Evolutionary conservation across 1,140 invertebrate species (phyloP), one percentile per base, ranked within the genome.

Genomic region (Drosophila obscura): DNA sequence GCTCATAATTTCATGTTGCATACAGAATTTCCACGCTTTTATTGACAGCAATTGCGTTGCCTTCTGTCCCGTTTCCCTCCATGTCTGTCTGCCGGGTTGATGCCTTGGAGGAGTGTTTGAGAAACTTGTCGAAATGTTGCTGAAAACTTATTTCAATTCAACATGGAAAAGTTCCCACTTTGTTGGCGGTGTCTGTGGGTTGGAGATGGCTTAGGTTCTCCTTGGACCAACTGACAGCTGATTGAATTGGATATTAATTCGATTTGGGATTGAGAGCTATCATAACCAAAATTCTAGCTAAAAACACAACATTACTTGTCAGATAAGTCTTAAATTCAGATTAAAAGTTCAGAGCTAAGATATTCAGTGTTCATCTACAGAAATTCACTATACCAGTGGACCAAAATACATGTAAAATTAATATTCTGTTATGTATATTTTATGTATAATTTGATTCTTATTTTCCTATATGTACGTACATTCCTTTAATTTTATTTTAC

Each of bases 21-120:
- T 79, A 72, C 66, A 15, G 31, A 46, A 61, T 66, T 65, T 76
- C 65, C 60, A 57, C 57, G 75, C 82, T 69, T 79, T 76, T 88
- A 88, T 87, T 88, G 78, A 76, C 78, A 87, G 78, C 77, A 75
- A 81, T 78, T 85, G 77, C 81, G 64, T 68, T 76, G 49, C 51
- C 41, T 51, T 41, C 35, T 1, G 31, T 9, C 22, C 16, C 48
- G 26, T 24, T 11, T 41, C 8, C 11, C 11, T 41, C 24, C 45
- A n/a, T 16, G 31, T 24, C 66, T 46, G 16, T 55, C 35, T 73
- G 31, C 52, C 22, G 50, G 39, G 50, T 16, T 62, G 57, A 45
- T 69, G 59, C 68, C 39, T 68, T 45, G 19, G 44, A 35, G 22
- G 24, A 41, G 49, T 77, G 60, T 71, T 84, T 71, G 77, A 24